Evolutionary conservation across 2,888 invertebrate species (phyloP).

Genomic region (Drosophila subsilvestris): DNA sequence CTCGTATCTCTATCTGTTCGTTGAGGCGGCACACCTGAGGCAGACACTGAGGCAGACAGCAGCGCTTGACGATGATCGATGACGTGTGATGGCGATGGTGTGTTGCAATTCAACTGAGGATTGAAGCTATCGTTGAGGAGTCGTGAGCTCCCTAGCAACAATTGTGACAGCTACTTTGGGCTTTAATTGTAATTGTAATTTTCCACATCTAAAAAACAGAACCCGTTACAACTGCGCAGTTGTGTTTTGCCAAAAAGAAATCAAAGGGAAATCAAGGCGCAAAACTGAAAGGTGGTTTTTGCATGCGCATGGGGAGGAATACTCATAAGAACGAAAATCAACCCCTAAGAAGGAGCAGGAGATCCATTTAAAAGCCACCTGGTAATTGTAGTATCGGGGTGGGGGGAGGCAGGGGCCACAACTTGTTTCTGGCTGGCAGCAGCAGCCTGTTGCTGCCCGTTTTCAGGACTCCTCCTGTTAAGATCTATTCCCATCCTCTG

Average conservation of each 20-base stretch:
- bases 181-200: slow-evolving; percentile 45
- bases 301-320: slow-evolving; percentile 3
- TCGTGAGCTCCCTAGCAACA: not conserved
- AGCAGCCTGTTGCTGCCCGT: slow-evolving; percentile 56
- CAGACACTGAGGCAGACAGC: slow-evolving; percentile 33
- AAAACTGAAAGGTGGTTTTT: slow-evolving; percentile 23
- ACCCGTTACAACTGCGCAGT: slow-evolving; percentile 68
- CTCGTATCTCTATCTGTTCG: slow-evolving; percentile 18
- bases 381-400: slow-evolving; percentile 22
- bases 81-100: slow-evolving; percentile 24
- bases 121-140: not conserved
- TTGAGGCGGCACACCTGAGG: slow-evolving; percentile 56
- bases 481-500: not conserved
- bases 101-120: slow-evolving; percentile 36
- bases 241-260: slow-evolving; percentile 24
- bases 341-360: slow-evolving; percentile 43
- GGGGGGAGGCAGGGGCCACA: slow-evolving; percentile 28
- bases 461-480: slow-evolving; percentile 21
- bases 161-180: slow-evolving; percentile 47
- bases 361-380: slow-evolving; percentile 51
- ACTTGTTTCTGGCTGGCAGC: slow-evolving; percentile 51
- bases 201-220: slow-evolving; percentile 23
- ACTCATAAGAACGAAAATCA: slow-evolving; percentile 16
- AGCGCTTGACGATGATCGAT: slow-evolving; percentile 67
- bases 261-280: not conserved